Percentiles rank a stretch among this genome's conserved stretches.
Conservation (phyloP, 2,113 vertebrate genomes). For the Engraulis encrasicolus region DNA sequence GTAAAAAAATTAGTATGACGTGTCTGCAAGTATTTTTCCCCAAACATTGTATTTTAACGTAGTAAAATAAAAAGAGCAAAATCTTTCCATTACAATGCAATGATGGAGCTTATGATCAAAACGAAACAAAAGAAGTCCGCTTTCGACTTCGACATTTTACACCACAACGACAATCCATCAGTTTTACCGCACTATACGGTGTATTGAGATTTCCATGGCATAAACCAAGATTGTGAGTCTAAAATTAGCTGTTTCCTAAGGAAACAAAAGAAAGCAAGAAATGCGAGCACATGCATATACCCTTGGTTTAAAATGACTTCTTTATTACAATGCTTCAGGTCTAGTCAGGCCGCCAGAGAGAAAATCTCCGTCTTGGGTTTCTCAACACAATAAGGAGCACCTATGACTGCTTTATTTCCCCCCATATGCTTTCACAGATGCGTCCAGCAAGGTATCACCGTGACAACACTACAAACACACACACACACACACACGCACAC, state of each 20-base stretch:
- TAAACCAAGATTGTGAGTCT: background rate
- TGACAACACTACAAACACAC: background rate
- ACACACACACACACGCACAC: background rate
- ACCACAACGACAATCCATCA: background rate
- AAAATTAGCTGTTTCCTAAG: background rate
- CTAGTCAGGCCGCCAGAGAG: background rate
- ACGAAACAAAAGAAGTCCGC: background rate
- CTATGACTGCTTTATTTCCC: background rate
- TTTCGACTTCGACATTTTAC: background rate
- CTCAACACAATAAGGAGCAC: background rate
- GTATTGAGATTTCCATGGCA: too few species aligned
- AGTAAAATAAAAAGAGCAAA: background rate
- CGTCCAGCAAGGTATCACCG: conserved; percentile 11
- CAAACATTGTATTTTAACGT: background rate
- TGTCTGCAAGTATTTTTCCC: background rate
- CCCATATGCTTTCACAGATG: background rate
- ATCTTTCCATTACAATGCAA: background rate
- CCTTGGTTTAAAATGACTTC: conserved; percentile 22
- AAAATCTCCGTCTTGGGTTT: background rate
- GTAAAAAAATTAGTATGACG: background rate
- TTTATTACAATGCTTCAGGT: conserved; percentile 10
- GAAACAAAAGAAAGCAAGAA: background rate
- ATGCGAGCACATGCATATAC: background rate
- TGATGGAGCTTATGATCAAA: background rate
- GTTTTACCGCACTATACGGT: background rate